phyloP scores from a whole-genome alignment of 2,113 vertebrate genomes.

The Xiphorhynchus elegans region DNA sequence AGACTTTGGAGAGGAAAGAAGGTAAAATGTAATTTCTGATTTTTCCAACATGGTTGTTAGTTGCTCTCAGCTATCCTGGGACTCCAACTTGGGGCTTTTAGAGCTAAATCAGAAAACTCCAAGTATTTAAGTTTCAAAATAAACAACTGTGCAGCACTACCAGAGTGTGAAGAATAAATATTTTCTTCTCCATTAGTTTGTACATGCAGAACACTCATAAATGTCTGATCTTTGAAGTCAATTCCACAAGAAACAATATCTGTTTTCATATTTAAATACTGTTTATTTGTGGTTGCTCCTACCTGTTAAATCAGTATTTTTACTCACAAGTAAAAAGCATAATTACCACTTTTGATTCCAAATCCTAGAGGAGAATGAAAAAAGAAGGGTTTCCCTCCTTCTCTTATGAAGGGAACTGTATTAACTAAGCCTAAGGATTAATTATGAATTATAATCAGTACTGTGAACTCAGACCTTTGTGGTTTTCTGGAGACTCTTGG shows the following conservation, averaged over 20 bases:
- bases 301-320: not conserved
- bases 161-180: not conserved
- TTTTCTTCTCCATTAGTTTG: not conserved
- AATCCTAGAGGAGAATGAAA: not conserved
- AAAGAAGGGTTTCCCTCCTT: not conserved
- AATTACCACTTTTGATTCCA: not conserved
- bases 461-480: not conserved
- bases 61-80: not conserved
- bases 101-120: not conserved
- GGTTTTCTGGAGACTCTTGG: not conserved
- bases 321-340: not conserved
- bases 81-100: not conserved
- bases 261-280: not conserved
- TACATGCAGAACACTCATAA: not conserved
- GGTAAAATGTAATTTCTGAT: not conserved
- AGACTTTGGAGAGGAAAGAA: not conserved
- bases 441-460: not conserved
- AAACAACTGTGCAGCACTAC: not conserved
- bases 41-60: not conserved
- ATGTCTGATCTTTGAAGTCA: not conserved
- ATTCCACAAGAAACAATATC: not conserved
- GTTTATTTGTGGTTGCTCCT: not conserved
- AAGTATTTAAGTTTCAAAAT: not conserved
- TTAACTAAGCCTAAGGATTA: not conserved
- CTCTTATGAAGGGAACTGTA: not conserved